Base-by-base conservation (phyloP, 2,888 invertebrate genomes). In the Leucophora obtusa region DNA sequence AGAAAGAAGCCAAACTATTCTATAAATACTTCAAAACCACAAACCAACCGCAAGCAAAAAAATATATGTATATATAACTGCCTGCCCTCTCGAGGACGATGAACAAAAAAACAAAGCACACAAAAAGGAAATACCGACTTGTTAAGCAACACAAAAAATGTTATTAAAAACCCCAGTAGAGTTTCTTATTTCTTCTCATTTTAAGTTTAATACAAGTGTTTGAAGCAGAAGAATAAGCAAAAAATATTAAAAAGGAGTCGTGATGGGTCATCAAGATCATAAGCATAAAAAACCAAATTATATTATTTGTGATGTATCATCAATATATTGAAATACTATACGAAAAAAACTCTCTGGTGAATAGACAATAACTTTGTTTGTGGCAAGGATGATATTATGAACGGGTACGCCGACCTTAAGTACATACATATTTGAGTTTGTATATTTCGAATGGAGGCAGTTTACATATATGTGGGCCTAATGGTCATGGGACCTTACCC, bases 211-310 rank as follows among this genome's bases (percentile, higher is more conserved):
- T 43, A 43, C 24, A 50, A 77, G 59, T 54, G 35, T 56, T 53
- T 60, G 7, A 28, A 28, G 50, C 71, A 72, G 21, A n/a, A 38
- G 17, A 66, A 53, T 28, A 65, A 76, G 70, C 51, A 63, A 56
- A 58, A 54, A 53, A 6, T 18, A 6, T 18, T 3, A 58, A 68
- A 78, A 78, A 59, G 60, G 60, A 78, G 77, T 78, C 77, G 77
- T 78, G 72, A 72, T 72, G 77, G 77, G 77, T 72, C 77, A 78
- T 78, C 77, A 78, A 78, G 77, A 78, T 78, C 77, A 78, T 62
- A 72, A 78, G 66, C 60, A 71, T 56, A 10, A 24, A 56, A 65
- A 66, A 54, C 17, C n/a, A 72, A 65, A 59, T 79, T 79, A 65
- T 47, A 62, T 69, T 33, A 59, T 74, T 77, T 69, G 58, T 74